Conservation (phyloP, 2,797 vertebrate genomes). For the Ataeniobius toweri region DNA sequence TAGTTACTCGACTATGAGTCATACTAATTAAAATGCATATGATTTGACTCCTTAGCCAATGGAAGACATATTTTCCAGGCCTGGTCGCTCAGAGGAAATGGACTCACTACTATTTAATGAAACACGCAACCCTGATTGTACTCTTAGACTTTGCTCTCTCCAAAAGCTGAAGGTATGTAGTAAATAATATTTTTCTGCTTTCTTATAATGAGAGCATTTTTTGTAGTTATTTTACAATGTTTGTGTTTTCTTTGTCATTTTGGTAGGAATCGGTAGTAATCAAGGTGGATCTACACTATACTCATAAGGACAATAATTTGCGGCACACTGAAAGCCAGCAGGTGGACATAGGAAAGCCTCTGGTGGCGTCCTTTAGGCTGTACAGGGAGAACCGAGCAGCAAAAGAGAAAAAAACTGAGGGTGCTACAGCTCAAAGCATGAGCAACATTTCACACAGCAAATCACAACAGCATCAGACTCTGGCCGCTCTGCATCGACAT, state of each 20-base stretch:
- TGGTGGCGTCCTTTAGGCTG: conserved; percentile 79
- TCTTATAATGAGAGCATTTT: not conserved
- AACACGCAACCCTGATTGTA: conserved; percentile 72
- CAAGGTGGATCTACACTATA: conserved; percentile 82
- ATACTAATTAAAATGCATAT: conserved; percentile 24
- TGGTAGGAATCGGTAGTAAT: conserved; percentile 77
- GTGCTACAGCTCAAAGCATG: conserved; percentile 35
- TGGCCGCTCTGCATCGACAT: conserved; percentile 45
- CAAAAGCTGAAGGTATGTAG: conserved; percentile 84
- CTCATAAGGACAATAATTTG: conserved; percentile 64
- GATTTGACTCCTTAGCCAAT: conserved; percentile 65
- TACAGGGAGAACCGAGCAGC: conserved; percentile 40
- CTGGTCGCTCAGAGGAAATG: conserved; percentile 72
- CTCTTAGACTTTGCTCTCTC: conserved; percentile 82
- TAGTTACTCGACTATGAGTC: not conserved
- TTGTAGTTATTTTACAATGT: not conserved
- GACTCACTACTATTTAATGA: conserved; percentile 77
- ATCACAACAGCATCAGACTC: conserved; percentile 33
- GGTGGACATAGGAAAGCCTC: conserved; percentile 77
- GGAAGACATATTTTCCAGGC: conserved; percentile 66
- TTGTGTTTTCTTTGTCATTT: conserved; percentile 4
- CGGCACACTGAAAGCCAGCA: conserved; percentile 77
- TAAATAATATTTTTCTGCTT: not conserved
- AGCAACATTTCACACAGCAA: conserved; percentile 24
- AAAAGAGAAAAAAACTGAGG: conserved; percentile 21